Conservation (phyloP, 2,113 vertebrate genomes). For the Callorhinus ursinus region DNA sequence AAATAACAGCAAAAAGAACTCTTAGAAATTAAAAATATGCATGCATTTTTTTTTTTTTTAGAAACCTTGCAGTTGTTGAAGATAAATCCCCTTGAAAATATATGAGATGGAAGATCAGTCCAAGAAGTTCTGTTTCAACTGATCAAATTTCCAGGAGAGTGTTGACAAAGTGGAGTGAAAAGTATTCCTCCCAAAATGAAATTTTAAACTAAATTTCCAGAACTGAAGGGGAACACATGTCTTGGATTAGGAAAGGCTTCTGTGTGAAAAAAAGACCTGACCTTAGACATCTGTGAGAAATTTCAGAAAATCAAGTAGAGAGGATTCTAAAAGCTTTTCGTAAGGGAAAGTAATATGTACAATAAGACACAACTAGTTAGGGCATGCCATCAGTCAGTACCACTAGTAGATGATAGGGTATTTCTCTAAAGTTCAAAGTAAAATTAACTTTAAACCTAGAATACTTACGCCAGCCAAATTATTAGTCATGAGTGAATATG, state of each 20-base stretch:
- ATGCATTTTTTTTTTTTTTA: not conserved
- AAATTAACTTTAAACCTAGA: not conserved
- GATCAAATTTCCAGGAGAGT: not conserved
- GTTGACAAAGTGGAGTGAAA: not conserved
- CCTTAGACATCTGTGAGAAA: not conserved
- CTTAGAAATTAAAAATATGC: not conserved
- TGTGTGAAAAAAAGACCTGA: not conserved
- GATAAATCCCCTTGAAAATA: not conserved
- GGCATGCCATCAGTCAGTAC: not conserved
- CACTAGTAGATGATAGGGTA: not conserved
- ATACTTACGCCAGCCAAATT: not conserved
- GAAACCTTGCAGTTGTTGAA: not conserved
- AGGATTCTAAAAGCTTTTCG: not conserved
- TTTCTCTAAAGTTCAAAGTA: not conserved
- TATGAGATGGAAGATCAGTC: not conserved
- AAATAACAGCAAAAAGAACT: not conserved
- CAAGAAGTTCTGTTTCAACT: not conserved
- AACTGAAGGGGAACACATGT: not conserved
- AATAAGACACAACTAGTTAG: not conserved
- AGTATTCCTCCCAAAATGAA: not conserved
- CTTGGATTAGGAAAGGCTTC: not conserved
- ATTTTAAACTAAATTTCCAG: not conserved
- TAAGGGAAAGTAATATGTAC: not conserved
- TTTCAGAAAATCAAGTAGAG: not conserved
- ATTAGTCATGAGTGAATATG: not conserved